A percentile compares a stretch with the other conserved stretches of the same genome.
Conservation (phyloP, 2,888 invertebrate genomes). For the Pomacea canaliculata region DNA sequence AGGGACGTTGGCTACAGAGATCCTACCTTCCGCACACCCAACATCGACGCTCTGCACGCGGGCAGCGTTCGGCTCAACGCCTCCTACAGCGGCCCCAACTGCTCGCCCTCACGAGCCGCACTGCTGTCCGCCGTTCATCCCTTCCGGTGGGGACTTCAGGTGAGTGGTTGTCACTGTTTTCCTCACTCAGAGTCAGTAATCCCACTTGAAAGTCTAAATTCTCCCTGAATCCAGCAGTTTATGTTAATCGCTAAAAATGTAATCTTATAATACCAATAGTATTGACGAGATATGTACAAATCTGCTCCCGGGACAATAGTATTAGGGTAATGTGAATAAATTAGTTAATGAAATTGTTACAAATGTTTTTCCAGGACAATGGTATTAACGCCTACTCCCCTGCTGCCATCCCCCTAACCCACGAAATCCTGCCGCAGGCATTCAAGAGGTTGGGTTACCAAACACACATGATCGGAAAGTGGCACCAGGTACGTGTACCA, state of each 20-base stretch:
- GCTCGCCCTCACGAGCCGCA: constrained; percentile 9
- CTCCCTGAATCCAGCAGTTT: too few relatives aligned
- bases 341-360: too few relatives aligned
- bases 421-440: constrained; percentile 10
- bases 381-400: constrained; percentile 15
- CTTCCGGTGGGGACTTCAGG: constrained; percentile 7
- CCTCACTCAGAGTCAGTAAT: too few relatives aligned
- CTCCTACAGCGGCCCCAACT: constrained; percentile 14
- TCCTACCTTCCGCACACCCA: neutral
- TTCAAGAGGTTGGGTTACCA: constrained; percentile 8
- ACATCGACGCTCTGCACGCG: neutral
- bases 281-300: too few relatives aligned
- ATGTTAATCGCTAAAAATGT: too few relatives aligned
- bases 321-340: too few relatives aligned
- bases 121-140: constrained; percentile 9
- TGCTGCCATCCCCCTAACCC: neutral
- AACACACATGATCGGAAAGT: constrained; percentile 17
- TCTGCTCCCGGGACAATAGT: too few relatives aligned
- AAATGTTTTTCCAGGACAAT: neutral
- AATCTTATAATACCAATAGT: too few relatives aligned
- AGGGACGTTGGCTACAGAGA: constrained; percentile 8
- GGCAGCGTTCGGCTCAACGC: constrained; percentile 1
- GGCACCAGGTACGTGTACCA: constrained; percentile 12
- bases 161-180: neutral
- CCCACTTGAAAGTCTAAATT: too few relatives aligned